phyloP scores from a whole-genome alignment of 2,888 invertebrate species.

The Cephalotes varians region DNA sequence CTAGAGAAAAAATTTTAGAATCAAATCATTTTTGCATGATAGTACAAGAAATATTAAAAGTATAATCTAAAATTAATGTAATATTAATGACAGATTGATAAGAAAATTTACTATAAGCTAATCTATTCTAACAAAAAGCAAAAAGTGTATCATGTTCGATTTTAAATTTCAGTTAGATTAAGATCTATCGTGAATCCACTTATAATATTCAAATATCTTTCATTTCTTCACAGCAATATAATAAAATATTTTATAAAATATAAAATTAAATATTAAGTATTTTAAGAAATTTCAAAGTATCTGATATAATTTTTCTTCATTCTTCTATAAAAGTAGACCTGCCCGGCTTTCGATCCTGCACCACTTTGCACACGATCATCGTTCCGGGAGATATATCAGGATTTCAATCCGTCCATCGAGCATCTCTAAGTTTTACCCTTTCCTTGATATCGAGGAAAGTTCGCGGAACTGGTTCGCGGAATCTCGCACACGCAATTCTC shows the following conservation, averaged over 20 bases:
- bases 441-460: slow-evolving; percentile 47
- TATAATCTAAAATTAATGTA: not conserved
- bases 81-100: not conserved
- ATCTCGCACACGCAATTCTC: slow-evolving; percentile 45
- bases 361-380: slow-evolving; percentile 35
- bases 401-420: slow-evolving; percentile 45
- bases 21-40: not conserved
- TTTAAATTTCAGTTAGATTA: not conserved
- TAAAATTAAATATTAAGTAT: not conserved
- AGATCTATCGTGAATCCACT: no score
- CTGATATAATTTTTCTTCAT: not conserved
- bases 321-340: not conserved
- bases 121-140: not conserved
- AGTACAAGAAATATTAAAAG: not conserved
- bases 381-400: slow-evolving; percentile 39
- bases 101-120: not conserved
- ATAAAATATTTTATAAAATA: not conserved
- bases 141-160: not conserved
- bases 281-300: not conserved
- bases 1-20: not conserved
- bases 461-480: slow-evolving; percentile 43
- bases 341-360: slow-evolving; percentile 22
- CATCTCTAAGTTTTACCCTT: slow-evolving; percentile 39
- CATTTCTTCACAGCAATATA: not conserved
- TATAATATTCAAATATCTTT: not conserved